Base-by-base conservation (phyloP, 2,113 vertebrate species). In the Bos indicus region DNA sequence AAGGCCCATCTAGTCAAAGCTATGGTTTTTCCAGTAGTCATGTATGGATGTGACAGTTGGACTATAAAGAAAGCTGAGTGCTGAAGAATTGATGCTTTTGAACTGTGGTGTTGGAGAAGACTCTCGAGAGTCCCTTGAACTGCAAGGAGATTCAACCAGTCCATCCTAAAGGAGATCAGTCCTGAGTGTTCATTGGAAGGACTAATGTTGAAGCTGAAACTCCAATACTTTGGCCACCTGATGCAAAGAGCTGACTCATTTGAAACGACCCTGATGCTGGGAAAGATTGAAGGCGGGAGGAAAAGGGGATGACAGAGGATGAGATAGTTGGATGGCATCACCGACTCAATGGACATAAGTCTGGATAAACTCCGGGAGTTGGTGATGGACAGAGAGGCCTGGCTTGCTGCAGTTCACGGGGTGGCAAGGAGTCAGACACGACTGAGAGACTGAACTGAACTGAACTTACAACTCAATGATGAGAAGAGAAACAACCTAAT, bases 361-460 rank as follows among this genome's bases (percentile, higher is more conserved):
- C 40, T 71, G n/a, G 19, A 21, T 71, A 40, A 36, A 40, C 67
- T 71, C 67, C 0, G 2, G 19, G 19, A 71, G n/a, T 36, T 36
- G n/a, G 19, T 23, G 67, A 71, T 71, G 67, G 19, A 71, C 67
- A 40, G 64, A 40, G n/a, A 71, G 5, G 2, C n/a, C 67, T 40
- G n/a, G 19, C 0, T 1, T 36, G 17, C 64, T 67, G n/a, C 1
- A 0, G 67, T 36, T 71, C 19, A 71, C 21, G 10, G 67, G 0
- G 19, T 5, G 0, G 19, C 67, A 71, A 21, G 43, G 19, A 40
- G 67, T 71, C 1, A 0, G 19, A 71, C n/a, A 71, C 23, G 19
- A 40, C 64, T 71, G n/a, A 71, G 67, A 36, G 5, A 40, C n/a
- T 71, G 19, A 71, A 71, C n/a, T 71, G 19, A 71, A 19, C 10